phyloP scores from a whole-genome alignment of 2,797 vertebrate genomes.

The Serranus cabrilla region DNA sequence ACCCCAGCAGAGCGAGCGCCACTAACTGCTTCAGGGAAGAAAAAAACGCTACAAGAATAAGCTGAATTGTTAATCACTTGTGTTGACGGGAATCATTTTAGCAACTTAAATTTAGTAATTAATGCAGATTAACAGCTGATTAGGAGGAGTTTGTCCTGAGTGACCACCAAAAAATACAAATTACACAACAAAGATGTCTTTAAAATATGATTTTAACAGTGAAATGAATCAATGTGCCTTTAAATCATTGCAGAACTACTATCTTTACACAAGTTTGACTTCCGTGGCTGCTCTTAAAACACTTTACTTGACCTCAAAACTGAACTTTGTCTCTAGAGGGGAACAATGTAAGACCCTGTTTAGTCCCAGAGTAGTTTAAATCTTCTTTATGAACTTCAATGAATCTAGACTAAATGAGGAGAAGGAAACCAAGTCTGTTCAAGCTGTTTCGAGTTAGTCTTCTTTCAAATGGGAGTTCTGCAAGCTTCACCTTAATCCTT shows the following conservation, averaged over 20 bases:
- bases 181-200: background rate
- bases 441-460: conserved; percentile 41
- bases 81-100: background rate
- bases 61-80: background rate
- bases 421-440: conserved; percentile 15
- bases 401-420: conserved; percentile 27
- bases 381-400: conserved; percentile 33
- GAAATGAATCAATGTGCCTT: background rate
- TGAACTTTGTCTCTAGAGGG: conserved; percentile 5
- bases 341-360: background rate
- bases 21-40: conserved; percentile 8
- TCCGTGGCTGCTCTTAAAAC: background rate
- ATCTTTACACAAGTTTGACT: background rate
- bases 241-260: background rate
- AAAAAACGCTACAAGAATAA: background rate
- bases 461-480: conserved; percentile 44
- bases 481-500: conserved; percentile 40
- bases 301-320: background rate
- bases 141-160: background rate
- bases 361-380: conserved; percentile 26
- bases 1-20: conserved; percentile 52
- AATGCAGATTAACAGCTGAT: background rate
- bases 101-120: background rate
- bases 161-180: background rate
- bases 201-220: background rate